phyloP scores from a whole-genome alignment of 2,888 invertebrate species.

The Choreutis nemorana region DNA sequence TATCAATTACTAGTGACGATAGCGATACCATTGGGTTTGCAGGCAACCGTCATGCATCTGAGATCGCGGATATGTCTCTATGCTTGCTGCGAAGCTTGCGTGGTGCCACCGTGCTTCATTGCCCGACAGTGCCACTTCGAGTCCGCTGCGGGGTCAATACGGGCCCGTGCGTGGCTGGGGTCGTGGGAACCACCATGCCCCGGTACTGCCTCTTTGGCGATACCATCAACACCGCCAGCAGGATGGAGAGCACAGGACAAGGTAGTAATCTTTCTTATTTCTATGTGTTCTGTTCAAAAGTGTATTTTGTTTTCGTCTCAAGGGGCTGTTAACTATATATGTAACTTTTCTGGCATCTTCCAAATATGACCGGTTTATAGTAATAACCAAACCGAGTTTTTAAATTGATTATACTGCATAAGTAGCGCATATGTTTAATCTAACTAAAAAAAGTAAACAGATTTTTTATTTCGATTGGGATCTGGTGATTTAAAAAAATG shows the following conservation, averaged over 20 bases:
- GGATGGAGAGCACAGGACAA: slow-evolving; percentile 71
- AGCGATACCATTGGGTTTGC: too few relatives aligned
- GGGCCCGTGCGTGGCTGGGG: slow-evolving; percentile 71
- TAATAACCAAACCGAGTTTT: neutral
- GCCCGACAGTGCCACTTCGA: slow-evolving; percentile 47
- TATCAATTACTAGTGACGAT: too few relatives aligned
- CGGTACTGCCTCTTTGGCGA: slow-evolving; percentile 70
- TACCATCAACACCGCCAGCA: slow-evolving; percentile 70
- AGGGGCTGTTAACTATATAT: too few relatives aligned
- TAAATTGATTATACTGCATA: neutral
- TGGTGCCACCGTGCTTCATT: slow-evolving; percentile 63
- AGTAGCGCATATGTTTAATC: neutral
- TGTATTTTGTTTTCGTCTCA: too few relatives aligned
- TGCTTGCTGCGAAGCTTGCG: slow-evolving; percentile 59
- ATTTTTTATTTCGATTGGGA: slow-evolving; percentile 1
- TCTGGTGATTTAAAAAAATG: too few relatives aligned
- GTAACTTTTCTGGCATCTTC: too few relatives aligned
- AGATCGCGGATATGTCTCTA: slow-evolving; percentile 69
- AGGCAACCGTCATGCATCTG: slow-evolving; percentile 65
- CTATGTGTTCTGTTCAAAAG: neutral
- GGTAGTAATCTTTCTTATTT: slow-evolving; percentile 18
- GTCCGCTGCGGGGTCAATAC: slow-evolving; percentile 69
- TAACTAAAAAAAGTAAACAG: slow-evolving; percentile 1
- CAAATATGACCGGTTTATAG: too few relatives aligned
- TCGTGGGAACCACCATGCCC: slow-evolving; percentile 69